These are phyloP conservation scores for Tautogolabrus adspersus DNA, from an alignment of 2,113 vertebrate species.

Conservation along the genomic window DNA sequence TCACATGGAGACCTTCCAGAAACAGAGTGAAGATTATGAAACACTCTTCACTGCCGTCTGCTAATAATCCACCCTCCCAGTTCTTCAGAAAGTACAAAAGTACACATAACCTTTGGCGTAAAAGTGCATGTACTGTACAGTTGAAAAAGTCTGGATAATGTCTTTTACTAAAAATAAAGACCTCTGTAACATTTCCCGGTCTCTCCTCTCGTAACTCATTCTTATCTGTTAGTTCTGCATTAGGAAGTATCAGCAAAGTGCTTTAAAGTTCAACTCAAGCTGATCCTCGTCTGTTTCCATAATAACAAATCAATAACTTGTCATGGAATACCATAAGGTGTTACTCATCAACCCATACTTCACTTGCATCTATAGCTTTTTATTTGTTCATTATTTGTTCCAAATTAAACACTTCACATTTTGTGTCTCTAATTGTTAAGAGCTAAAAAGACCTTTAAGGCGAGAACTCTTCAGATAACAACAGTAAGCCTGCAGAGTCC, in stretches of 20 bases:
- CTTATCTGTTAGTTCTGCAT: neutral
- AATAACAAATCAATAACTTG: neutral
- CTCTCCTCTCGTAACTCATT: neutral
- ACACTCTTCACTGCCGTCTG: slow-evolving; percentile 27
- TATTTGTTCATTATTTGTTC: too few species aligned
- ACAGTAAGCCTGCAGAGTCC: slow-evolving; percentile 1
- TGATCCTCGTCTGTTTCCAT: neutral
- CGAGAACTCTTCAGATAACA: too few species aligned
- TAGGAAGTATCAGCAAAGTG: neutral
- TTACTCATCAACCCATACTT: neutral
- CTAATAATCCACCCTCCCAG: slow-evolving; percentile 51
- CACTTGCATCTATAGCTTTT: too few species aligned
- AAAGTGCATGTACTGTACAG: slow-evolving; percentile 11
- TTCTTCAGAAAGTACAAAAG: slow-evolving; percentile 43
- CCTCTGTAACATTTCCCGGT: neutral
- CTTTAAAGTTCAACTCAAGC: neutral
- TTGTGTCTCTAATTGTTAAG: too few species aligned
- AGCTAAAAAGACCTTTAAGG: too few species aligned
- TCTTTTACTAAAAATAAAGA: slow-evolving; percentile 33
- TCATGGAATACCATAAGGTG: neutral
- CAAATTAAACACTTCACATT: too few species aligned
- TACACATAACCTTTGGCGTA: slow-evolving; percentile 35
- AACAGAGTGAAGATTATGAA: slow-evolving; percentile 50
- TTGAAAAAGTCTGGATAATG: slow-evolving; percentile 47
- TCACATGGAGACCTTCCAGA: slow-evolving; percentile 64